Base-by-base conservation (phyloP, 2,888 invertebrate genomes). In the Synergus itoensis region DNA sequence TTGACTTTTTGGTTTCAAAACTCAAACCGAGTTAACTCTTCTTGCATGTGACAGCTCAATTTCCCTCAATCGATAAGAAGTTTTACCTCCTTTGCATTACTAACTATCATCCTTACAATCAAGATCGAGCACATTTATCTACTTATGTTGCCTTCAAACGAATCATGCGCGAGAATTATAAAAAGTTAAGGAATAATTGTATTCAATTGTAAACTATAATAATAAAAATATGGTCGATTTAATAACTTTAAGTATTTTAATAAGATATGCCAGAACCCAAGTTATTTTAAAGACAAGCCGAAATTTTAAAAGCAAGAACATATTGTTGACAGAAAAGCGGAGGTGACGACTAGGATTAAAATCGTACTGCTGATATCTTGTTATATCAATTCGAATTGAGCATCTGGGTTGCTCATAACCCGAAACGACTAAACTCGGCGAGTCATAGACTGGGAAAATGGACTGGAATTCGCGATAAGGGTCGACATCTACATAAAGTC, bases 381-480 rank as follows among this genome's bases (percentile, higher is more conserved):
- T 73, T 73, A 40, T 40, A 53, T 53, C 73, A 73, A 73, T 73
- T 73, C 53, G 73, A 73, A 73, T 53, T 73, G 53, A 73, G 40
- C 73, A 73, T 73, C 73, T 73, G 73, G 73, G 73, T 28, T 53
- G 80, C 76, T 62, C 79, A 57, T 76, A 79, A 60, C 80, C 69
- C 48, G 76, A 60, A 65, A 80, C 65, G 79, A 81, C 73, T 64
- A 79, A 73, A 73, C 80, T 84, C 80, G 77, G 79, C 79, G 76
- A 85, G 81, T 80, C 77, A 73, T 80, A 78, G 84, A 69, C 79
- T 86, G 85, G 89, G 89, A 88, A 87, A 90, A 91, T 91, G 88
- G 89, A 87, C 88, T 86, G 88, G 90, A 90, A 91, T 90, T 89
- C 86, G 85, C 86, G 89, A 91, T 91, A 91, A 90, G 89, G 86